Conservation (phyloP, 2,888 invertebrate species). For the Minunthozetes semirufus region DNA sequence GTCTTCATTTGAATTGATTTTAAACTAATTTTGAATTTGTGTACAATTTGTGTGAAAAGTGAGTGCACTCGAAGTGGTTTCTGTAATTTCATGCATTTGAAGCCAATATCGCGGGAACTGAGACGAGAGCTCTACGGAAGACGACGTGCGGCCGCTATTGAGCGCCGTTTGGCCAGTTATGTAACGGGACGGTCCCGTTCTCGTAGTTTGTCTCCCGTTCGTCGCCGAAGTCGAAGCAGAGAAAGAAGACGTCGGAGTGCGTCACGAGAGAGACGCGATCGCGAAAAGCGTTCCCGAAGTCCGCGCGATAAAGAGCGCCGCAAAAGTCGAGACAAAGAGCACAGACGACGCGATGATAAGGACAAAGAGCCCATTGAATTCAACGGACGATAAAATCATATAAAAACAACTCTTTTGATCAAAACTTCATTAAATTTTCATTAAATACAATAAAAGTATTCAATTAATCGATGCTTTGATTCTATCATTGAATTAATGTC, state of each 20-base stretch:
- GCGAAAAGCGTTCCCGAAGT: constrained; percentile 22
- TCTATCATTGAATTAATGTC: too few species aligned
- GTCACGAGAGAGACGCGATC: constrained; percentile 33
- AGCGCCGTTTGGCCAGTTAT: constrained; percentile 29
- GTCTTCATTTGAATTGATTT: too few species aligned
- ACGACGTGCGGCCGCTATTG: constrained; percentile 43
- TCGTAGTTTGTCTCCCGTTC: constrained; percentile 31
- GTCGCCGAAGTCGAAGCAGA: constrained; percentile 28
- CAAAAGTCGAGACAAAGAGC: constrained; percentile 1
- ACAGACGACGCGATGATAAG: background rate
- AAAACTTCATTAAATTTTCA: too few species aligned
- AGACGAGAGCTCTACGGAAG: constrained; percentile 62
- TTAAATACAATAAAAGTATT: too few species aligned
- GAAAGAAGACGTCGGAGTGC: background rate
- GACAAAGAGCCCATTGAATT: background rate
- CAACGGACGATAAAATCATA: background rate
- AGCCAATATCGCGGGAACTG: constrained; percentile 91
- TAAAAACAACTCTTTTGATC: too few species aligned
- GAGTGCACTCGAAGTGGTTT: constrained; percentile 98
- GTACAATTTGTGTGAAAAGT: constrained; percentile 47
- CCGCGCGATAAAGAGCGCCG: background rate
- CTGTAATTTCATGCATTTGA: constrained; percentile 99
- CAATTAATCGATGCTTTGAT: too few species aligned
- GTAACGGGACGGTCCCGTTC: constrained; percentile 36
- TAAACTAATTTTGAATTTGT: background rate